These are phyloP conservation scores for Chrysemys picta DNA, from an alignment of 2,113 vertebrate species.

Conservation along the genomic window DNA sequence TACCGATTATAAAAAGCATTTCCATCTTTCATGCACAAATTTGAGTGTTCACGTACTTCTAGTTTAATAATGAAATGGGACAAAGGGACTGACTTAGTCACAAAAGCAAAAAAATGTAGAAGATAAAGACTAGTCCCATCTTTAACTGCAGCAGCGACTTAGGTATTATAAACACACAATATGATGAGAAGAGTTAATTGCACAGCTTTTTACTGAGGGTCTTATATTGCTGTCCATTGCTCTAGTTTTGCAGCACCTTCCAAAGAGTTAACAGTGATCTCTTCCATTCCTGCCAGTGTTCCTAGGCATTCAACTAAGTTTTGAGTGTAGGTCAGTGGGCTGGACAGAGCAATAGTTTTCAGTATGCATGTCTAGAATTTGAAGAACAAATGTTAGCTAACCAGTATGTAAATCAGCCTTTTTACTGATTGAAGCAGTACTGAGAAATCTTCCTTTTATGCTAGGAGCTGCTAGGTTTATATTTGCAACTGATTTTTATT, in stretches of 20 bases:
- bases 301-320: neutral
- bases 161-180: neutral
- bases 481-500: neutral
- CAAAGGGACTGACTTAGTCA: neutral
- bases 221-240: neutral
- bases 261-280: neutral
- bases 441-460: neutral
- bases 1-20: neutral
- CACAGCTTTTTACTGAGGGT: neutral
- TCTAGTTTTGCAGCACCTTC: neutral
- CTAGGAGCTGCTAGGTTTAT: neutral
- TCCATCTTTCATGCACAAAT: neutral
- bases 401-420: neutral
- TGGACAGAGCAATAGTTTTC: neutral
- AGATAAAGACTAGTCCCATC: neutral
- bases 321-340: neutral
- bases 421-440: neutral
- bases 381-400: neutral
- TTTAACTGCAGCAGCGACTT: neutral
- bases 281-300: neutral
- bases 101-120: neutral
- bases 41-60: neutral
- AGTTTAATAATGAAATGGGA: neutral
- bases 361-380: neutral
- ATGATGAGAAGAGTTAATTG: neutral